Evolutionary conservation across 2,888 invertebrate genomes (phyloP).

Genomic region (Caenorhabditis sp.): DNA sequence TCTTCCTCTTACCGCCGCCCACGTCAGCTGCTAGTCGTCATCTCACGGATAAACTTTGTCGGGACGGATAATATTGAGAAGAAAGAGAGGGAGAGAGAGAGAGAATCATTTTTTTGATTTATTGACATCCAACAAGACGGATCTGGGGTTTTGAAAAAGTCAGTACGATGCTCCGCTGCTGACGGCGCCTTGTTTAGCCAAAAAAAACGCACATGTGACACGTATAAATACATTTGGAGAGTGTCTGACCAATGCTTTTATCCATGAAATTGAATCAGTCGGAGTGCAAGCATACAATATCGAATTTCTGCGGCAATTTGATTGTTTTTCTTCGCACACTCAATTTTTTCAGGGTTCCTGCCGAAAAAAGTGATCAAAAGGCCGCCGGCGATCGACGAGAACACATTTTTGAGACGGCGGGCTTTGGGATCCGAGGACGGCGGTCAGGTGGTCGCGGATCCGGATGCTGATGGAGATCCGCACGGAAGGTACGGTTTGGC

Average conservation of each 20-base stretch:
- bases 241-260: too few relatives aligned
- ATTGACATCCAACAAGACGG: constrained; percentile 12
- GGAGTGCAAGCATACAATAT: constrained; percentile 8
- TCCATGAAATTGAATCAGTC: constrained; percentile 7
- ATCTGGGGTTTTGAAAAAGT: not conserved
- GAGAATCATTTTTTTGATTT: constrained; percentile 3
- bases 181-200: too few relatives aligned
- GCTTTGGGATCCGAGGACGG: constrained; percentile 44
- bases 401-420: constrained; percentile 21
- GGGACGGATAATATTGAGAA: not conserved
- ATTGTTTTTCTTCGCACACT: not conserved
- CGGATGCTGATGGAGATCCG: constrained; percentile 46
- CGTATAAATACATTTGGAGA: too few relatives aligned
- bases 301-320: not conserved
- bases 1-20: too few relatives aligned
- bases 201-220: too few relatives aligned
- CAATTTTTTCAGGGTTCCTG: constrained; percentile 52
- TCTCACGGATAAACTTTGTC: constrained; percentile 17
- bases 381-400: constrained; percentile 40
- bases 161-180: not conserved
- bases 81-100: not conserved
- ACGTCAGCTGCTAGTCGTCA: constrained; percentile 17
- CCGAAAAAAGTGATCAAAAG: constrained; percentile 52
- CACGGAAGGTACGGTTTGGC: constrained; percentile 49
- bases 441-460: constrained; percentile 48